A percentile compares a stretch with the other conserved stretches of the same genome.
These are phyloP conservation scores for Hemibagrus wyckioides DNA, from an alignment of 2,113 vertebrate genomes.

Conservation along the genomic window DNA sequence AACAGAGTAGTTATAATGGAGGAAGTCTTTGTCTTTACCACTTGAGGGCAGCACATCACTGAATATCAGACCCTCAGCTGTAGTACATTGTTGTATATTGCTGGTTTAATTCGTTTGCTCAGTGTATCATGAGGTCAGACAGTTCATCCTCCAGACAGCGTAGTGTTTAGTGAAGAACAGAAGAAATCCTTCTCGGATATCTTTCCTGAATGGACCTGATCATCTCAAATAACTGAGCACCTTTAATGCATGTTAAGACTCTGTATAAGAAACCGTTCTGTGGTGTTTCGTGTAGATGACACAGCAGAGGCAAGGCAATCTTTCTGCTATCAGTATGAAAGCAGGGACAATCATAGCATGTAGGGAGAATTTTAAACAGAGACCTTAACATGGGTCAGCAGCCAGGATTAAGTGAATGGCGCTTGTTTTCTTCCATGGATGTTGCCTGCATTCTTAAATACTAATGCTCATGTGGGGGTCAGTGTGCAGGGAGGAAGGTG, in stretches of 20 bases:
- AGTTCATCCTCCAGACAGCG: neutral
- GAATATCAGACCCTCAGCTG: neutral
- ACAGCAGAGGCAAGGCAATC: neutral
- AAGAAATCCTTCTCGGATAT: neutral
- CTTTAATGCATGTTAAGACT: neutral
- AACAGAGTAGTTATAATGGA: neutral
- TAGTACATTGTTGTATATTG: neutral
- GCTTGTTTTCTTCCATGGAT: neutral
- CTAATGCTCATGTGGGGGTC: neutral
- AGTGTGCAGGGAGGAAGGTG: neutral
- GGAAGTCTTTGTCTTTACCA: neutral
- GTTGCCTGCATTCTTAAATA: neutral
- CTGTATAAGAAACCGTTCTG: neutral
- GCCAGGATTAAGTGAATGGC: neutral
- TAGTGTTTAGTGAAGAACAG: neutral
- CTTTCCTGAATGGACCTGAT: neutral
- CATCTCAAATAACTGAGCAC: neutral
- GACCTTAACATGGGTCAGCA: neutral
- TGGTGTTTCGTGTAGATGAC: neutral
- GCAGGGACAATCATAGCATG: neutral
- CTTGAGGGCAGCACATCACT: constrained; percentile 38
- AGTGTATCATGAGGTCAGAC: neutral
- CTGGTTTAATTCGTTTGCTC: neutral
- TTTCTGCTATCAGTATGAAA: neutral
- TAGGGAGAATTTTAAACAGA: neutral